These are phyloP conservation scores for Cyclargus thomasi DNA, from an alignment of 1,140 invertebrate genomes.

Conservation along the genomic window DNA sequence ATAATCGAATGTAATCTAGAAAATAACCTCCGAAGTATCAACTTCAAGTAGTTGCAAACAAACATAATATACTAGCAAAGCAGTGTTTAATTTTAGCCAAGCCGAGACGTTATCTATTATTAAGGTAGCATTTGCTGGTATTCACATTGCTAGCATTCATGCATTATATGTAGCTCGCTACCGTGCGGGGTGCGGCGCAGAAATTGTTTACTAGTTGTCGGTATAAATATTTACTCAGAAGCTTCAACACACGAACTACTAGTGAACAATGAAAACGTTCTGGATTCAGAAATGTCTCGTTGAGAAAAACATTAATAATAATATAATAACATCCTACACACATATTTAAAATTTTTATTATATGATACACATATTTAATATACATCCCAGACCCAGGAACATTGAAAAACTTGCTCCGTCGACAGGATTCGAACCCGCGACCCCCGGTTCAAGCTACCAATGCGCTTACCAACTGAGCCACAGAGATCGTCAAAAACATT, in stretches of 20 bases:
- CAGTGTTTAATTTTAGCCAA: not conserved
- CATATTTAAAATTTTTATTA: no score
- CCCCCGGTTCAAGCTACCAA: no score
- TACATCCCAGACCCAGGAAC: no score
- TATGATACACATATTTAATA: no score
- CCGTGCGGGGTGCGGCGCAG: not conserved
- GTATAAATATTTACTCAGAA: conserved; percentile 11
- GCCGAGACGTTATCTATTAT: not conserved
- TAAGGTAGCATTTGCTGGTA: conserved; percentile 3
- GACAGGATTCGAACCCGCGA: no score
- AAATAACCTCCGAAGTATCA: no score
- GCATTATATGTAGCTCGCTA: not conserved
- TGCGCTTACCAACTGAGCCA: no score
- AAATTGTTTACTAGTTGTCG: conserved; percentile 9
- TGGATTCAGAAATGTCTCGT: no score
- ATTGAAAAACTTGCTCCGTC: no score
- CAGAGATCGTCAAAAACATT: not conserved
- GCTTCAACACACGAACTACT: not conserved
- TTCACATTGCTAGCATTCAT: conserved; percentile 6
- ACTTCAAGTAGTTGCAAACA: not conserved
- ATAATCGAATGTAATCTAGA: no score
- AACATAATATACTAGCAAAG: not conserved
- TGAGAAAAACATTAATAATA: no score
- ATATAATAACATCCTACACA: no score
- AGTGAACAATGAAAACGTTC: not conserved